Conservation (phyloP, 2,888 invertebrate genomes). For the Luperina nickerlii region DNA sequence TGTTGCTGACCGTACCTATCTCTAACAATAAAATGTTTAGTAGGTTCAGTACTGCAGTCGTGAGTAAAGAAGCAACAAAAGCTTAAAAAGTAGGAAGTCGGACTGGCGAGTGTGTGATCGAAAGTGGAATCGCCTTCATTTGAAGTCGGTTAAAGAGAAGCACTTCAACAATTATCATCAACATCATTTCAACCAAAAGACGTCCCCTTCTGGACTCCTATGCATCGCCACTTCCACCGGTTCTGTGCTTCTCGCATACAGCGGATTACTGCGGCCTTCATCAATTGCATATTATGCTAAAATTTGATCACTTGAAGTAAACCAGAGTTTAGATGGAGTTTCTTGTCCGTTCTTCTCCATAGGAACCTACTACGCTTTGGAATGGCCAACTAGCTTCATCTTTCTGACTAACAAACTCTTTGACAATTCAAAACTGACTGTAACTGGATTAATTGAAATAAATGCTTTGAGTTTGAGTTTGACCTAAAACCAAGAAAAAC, state of each 20-base stretch:
- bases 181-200: no score
- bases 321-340: neutral
- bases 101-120: rapidly evolving
- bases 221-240: no score
- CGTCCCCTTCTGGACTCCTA: no score
- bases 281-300: no score
- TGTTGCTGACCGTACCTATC: no score
- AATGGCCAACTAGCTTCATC: no score
- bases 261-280: no score
- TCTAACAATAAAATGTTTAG: no score
- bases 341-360: neutral
- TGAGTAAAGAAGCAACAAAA: neutral
- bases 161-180: no score
- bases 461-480: neutral
- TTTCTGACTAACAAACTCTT: neutral
- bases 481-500: neutral
- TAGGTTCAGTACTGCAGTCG: no score
- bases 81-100: neutral
- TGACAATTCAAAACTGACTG: neutral
- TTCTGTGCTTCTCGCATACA: no score
- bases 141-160: neutral
- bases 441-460: neutral
- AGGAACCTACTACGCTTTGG: neutral
- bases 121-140: neutral
- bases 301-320: no score